Base-by-base conservation (phyloP, 2,888 invertebrate species). In the Megaustenia siamemsis region DNA sequence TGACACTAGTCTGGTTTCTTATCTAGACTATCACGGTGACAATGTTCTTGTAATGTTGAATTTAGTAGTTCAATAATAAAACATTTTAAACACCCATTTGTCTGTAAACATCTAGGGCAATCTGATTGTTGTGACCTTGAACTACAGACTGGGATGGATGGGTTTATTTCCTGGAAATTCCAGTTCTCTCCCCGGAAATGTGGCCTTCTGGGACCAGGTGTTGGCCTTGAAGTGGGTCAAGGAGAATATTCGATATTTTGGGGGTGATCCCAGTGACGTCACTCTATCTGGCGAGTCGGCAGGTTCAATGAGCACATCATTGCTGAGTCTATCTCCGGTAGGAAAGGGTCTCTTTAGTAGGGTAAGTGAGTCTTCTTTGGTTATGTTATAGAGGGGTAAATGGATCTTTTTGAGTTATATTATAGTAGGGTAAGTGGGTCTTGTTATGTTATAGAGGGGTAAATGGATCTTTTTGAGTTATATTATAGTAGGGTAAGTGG, bases 151-250 rank as follows among this genome's bases (percentile, higher is more conserved):
- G 0, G 32, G 45, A 1, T 79, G 35, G 63, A 18, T 79, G 43
- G 79, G 79, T 3, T 79, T 79, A 45, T 66, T 79, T 28, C 63
- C 35, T n/a, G 79, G 79, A 32, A 79, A 79, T 32, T 63, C 66
- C 32, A 38, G 24, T 32, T 43, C 43, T 43, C 45, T 66, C 18
- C 79, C 79, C 8, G 79, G 79, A 45, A 79, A 79, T 21, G 32
- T 45, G 35, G 79, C 45, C 0, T 66, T 24, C 45, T 79, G 79
- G 79, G 79, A 79, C 32, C 66, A 66, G 79, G 15, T 79, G 43
- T 1, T 79, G 43, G 79, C 79, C 28, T 24, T 79, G 5, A 12
- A 79, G 8, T 79, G 79, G 79, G 45, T 66, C 45, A 43, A 66
- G 66, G 45, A 79, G 28, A 79, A 79, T 21, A 79, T 79, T 35